phyloP scores from a whole-genome alignment of 2,113 vertebrate species.

The Numenius arquata region DNA sequence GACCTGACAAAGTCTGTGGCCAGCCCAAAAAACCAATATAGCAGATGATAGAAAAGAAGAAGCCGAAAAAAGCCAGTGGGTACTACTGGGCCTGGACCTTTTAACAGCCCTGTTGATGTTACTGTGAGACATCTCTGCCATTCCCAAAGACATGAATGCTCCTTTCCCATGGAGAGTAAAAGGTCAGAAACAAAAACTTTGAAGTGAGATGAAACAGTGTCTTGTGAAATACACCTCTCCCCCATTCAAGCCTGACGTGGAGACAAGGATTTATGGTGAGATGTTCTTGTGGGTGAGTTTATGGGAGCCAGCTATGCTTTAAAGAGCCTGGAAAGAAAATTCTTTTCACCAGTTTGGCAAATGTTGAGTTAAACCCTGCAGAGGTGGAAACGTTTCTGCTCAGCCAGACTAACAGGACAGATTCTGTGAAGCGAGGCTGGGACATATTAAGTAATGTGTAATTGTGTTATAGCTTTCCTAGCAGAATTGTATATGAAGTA shows the following conservation, averaged over 20 bases:
- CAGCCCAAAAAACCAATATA: accelerated
- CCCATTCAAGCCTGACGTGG: accelerated
- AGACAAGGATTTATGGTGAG: not conserved
- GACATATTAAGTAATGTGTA: not conserved
- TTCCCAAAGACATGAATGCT: not conserved
- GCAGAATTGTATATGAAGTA: not conserved
- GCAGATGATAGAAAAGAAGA: not conserved
- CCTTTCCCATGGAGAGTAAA: not conserved
- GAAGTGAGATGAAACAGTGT: not conserved
- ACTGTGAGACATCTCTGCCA: not conserved
- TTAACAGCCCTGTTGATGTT: not conserved
- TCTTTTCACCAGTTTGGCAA: not conserved
- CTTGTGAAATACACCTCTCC: not conserved
- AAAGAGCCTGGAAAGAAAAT: not conserved
- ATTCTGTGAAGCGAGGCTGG: not conserved
- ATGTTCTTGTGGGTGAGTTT: not conserved
- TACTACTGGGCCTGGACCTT: not conserved
- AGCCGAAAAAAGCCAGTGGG: not conserved
- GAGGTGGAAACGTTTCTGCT: not conserved
- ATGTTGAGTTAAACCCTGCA: not conserved
- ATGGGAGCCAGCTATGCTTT: not conserved
- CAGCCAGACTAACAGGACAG: not conserved
- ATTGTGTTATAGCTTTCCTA: not conserved
- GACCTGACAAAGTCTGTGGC: not conserved
- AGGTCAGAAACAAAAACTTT: not conserved